Evolutionary conservation across 2,888 invertebrate species (phyloP), one percentile per base, ranked within the genome.

Genomic region (Pseudococcus viburni): DNA sequence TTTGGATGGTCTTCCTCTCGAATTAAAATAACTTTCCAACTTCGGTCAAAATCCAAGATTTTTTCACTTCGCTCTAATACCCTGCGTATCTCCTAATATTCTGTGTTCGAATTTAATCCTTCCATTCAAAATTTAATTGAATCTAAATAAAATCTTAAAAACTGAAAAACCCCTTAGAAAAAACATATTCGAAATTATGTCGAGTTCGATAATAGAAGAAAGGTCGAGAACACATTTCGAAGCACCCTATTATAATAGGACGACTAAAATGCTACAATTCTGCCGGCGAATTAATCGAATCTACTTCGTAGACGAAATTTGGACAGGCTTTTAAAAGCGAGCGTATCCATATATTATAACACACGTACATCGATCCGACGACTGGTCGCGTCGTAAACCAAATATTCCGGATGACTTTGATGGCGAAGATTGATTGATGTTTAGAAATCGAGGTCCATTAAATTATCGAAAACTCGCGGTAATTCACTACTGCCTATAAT

Each of bases 341-440:
- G 64, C 64, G 7, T 19, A 22, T 22, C n/a, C n/a, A n/a, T n/a
- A n/a, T n/a, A n/a, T n/a, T n/a, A 64, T 8, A 8, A 11, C 22
- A 11, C 64, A 22, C 64, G 64, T 64, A 22, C 9, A 12, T 19
- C 22, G 12, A 22, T n/a, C 17, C 17, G 59, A 59, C 59, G 59
- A 59, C 59, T 59, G 59, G n/a, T 59, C 19, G 22, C 22, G 64
- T 64, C 64, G 22, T 22, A 4, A 9, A 64, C 9, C 19, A 64
- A 22, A 64, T 64, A 64, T 64, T 64, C 19, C 64, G 19, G 4
- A 19, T 22, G 64, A 64, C 64, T 64, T 64, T 64, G 64, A 64
- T 64, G 64, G 64, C 22, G 11, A 64, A 22, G 64, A 64, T 64
- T 64, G 64, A 64, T 64, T 64, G 64, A 64, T 64, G 22, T 1